Conservation (phyloP, 2,113 vertebrate species). For the Cebus imitator region DNA sequence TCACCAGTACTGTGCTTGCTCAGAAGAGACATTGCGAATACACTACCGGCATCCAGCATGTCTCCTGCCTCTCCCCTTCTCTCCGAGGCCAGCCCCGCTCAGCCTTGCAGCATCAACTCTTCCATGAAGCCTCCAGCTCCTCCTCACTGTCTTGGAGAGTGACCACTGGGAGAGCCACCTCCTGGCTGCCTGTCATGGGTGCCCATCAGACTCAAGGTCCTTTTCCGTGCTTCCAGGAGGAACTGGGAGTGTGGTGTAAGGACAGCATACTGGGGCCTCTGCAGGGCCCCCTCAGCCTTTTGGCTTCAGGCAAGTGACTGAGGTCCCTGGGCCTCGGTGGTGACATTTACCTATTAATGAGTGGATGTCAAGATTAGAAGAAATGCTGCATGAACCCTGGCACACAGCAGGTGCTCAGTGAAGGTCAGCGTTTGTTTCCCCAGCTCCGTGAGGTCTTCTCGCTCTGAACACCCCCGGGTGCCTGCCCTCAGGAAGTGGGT, state of each 20-base stretch:
- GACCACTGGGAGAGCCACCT: not conserved
- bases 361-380: not conserved
- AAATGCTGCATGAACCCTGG: not conserved
- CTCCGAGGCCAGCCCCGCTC: not conserved
- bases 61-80: not conserved
- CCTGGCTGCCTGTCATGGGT: not conserved
- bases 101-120: not conserved
- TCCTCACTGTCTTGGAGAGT: not conserved
- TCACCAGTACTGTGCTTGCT: rapidly evolving
- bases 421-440: no score
- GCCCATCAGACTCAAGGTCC: no score
- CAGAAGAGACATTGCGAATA: not conserved
- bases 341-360: no score
- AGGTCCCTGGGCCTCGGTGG: not conserved
- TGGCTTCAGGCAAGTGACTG: not conserved
- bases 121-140: not conserved
- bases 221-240: not conserved
- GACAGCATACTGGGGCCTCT: not conserved
- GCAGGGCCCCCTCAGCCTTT: not conserved
- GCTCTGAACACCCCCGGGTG: no score
- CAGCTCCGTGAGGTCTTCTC: not conserved
- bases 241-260: not conserved
- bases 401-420: not conserved
- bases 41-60: not conserved
- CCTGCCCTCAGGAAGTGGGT: not conserved